phyloP scores from a whole-genome alignment of 2,888 invertebrate species.

The Pantelozetes paolii region DNA sequence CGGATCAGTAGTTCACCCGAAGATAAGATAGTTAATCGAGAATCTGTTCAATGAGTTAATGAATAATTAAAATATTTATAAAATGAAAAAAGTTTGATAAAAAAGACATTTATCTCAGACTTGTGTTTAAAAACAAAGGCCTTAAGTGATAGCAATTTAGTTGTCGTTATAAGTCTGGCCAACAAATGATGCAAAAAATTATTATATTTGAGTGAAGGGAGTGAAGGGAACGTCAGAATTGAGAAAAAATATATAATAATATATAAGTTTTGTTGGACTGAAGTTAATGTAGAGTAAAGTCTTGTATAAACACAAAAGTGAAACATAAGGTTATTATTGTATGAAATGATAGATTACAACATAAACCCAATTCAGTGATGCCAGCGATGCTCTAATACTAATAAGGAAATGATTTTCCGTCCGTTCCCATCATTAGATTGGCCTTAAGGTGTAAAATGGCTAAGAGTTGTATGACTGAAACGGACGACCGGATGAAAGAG shows the following conservation, averaged over 20 bases:
- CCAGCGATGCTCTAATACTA: not conserved
- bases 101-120: not conserved
- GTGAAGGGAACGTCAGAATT: not conserved
- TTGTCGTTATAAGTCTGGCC: not conserved
- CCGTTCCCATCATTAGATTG: not conserved
- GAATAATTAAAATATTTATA: too few relatives aligned
- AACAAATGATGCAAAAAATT: slow-evolving; percentile 2
- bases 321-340: not conserved
- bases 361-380: not conserved
- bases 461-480: not conserved
- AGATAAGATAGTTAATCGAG: slow-evolving; percentile 60
- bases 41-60: slow-evolving; percentile 21
- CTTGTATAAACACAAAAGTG: not conserved
- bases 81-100: not conserved
- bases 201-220: not conserved
- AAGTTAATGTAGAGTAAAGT: not conserved
- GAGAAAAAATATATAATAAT: not conserved
- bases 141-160: not conserved
- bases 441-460: not conserved
- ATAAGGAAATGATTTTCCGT: slow-evolving; percentile 24
- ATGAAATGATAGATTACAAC: slow-evolving; percentile 24
- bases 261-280: not conserved
- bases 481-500: not conserved
- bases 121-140: not conserved
- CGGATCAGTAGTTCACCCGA: slow-evolving; percentile 70